Evolutionary conservation across 2,797 vertebrate species (phyloP), one percentile per base, ranked within the genome.

Genomic region (Scarus forsteni): DNA sequence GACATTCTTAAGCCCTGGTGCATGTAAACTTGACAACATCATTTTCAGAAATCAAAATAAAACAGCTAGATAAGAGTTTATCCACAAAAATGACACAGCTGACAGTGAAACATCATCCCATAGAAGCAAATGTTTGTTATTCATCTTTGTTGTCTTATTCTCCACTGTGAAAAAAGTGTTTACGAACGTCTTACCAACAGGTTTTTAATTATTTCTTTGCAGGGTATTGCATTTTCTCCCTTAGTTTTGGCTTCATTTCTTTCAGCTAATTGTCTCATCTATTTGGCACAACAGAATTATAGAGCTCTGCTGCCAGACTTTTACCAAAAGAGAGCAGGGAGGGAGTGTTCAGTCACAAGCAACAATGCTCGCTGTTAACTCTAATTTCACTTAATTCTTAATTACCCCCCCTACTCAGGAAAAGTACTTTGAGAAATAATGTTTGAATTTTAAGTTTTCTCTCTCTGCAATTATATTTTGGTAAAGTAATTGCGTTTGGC

Each of bases 161-260:
- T 67, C 11, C 13, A 27, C 27, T 39, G 63, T 65, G 69, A 79
- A 63, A 13, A 64, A 45, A 34, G 38, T 67, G 61, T 44, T 60
- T 85, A 55, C 62, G 72, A 69, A 9, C 77, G 65, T 83, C 60
- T 40, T 60, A 39, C 75, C 85, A 70, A 46, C 66, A 74, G 74
- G 7, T 39, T 39, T 39, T 10, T 72, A 83, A 80, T 85, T 60
- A 81, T 83, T 69, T 78, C 36, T 70, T 70, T 80, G 73, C 44
- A 55, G 61, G 73, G 54, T 39, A 51, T 27, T 68, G 59, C 36
- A 61, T 52, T 45, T 39, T 40, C 16, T 60, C 64, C 60, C 65
- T 6, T 43, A 46, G 69, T 73, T 78, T 76, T 65, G 58, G 48
- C 53, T 56, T 56, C 79, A 73, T 79, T 7, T 65, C 16, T 56